Evolutionary conservation across 2,797 vertebrate genomes (phyloP).

Genomic region (Gallinago nigripennis): DNA sequence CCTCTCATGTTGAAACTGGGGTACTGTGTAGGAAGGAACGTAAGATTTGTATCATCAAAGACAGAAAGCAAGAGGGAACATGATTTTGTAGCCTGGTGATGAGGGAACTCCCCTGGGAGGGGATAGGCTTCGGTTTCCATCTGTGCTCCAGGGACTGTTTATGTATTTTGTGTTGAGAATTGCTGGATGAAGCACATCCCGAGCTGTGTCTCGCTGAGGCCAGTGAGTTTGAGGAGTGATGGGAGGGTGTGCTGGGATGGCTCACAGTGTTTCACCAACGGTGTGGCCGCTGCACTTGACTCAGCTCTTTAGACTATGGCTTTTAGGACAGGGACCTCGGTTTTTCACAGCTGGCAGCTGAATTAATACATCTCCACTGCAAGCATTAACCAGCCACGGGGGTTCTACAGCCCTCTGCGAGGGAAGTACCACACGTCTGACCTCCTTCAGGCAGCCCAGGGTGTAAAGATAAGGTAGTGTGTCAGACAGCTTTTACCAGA

Average conservation of each 20-base stretch:
- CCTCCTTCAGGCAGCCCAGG: background rate
- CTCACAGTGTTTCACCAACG: background rate
- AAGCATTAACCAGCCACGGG: background rate
- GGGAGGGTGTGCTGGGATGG: background rate
- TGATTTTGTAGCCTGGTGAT: slow-evolving; percentile 36
- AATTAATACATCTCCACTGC: background rate
- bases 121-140: slow-evolving; percentile 26
- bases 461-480: background rate
- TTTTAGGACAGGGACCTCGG: background rate
- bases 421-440: background rate
- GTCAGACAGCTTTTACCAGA: background rate
- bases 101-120: slow-evolving; percentile 69
- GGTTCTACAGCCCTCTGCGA: rapidly evolving
- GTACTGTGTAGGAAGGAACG: slow-evolving; percentile 61
- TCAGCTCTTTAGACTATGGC: rapidly evolving
- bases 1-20: slow-evolving; percentile 27
- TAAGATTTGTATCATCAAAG: slow-evolving; percentile 68
- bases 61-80: slow-evolving; percentile 56
- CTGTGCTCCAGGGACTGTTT: slow-evolving; percentile 57
- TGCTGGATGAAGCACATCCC: background rate
- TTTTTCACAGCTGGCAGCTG: background rate
- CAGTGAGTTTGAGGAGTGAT: background rate
- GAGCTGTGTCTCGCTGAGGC: background rate
- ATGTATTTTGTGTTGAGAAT: slow-evolving; percentile 34
- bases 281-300: background rate